A percentile compares a stretch with the other conserved stretches of the same genome.
phyloP scores from a whole-genome alignment of 2,888 invertebrate genomes.

The Drosophila demipolita region DNA sequence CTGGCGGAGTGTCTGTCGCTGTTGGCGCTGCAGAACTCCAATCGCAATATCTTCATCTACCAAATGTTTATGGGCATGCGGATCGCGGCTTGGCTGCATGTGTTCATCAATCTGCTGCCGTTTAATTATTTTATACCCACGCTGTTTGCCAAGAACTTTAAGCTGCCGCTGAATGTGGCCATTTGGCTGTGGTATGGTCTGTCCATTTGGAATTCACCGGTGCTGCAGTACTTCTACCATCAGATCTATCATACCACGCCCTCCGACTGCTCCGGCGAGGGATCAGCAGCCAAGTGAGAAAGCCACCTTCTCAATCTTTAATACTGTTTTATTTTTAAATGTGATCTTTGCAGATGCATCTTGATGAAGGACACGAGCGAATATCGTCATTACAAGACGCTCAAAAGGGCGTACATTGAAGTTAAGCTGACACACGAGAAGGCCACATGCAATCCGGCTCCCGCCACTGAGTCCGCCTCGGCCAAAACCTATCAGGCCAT shows the following conservation, averaged over 20 bases:
- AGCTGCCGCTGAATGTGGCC: constrained; percentile 81
- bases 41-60: constrained; percentile 81
- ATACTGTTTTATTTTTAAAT: background rate
- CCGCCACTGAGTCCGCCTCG: constrained; percentile 76
- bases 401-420: constrained; percentile 84
- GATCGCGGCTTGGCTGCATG: constrained; percentile 84
- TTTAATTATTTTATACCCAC: constrained; percentile 85
- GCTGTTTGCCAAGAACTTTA: constrained; percentile 84
- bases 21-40: constrained; percentile 82
- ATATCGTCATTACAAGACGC: constrained; percentile 83
- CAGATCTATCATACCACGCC: constrained; percentile 84
- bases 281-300: constrained; percentile 83
- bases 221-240: constrained; percentile 84
- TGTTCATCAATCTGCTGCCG: constrained; percentile 84
- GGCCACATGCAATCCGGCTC: constrained; percentile 65
- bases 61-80: constrained; percentile 83
- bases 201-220: constrained; percentile 85
- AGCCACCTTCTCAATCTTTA: accelerated
- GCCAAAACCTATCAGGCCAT: constrained; percentile 85
- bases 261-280: constrained; percentile 84
- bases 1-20: constrained; percentile 83
- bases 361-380: constrained; percentile 84
- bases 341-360: constrained; percentile 77
- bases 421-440: constrained; percentile 83
- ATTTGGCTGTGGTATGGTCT: constrained; percentile 85